Conservation (phyloP, 2,888 invertebrate genomes). For the Pristionchus fissidentatus region DNA sequence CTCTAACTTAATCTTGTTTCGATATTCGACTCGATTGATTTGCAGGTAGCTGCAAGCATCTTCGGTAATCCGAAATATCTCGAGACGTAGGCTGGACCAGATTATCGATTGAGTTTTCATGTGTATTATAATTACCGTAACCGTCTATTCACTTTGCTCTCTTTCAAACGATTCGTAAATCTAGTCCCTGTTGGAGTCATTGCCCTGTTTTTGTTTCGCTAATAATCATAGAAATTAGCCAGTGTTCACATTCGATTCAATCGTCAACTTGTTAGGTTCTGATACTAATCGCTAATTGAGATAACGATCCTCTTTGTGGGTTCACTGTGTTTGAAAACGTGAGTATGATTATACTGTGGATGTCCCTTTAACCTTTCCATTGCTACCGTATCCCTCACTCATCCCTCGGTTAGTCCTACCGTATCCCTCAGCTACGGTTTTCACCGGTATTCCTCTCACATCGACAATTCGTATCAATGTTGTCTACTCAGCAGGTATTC, state of each 20-base stretch:
- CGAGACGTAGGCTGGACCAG: conserved; percentile 16
- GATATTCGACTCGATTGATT: no score
- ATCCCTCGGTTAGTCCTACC: no score
- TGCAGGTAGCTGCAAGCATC: conserved; percentile 42
- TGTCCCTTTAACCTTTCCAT: no score
- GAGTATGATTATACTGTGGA: no score
- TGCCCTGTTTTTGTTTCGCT: not conserved
- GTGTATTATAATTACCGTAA: not conserved
- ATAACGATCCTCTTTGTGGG: no score
- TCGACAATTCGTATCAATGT: conserved; percentile 18
- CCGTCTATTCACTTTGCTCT: not conserved
- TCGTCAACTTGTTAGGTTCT: no score
- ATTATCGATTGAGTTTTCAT: not conserved
- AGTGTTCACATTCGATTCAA: conserved; percentile 7
- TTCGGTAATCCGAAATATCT: conserved; percentile 22
- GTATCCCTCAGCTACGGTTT: conserved; percentile 27
- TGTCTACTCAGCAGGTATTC: not conserved
- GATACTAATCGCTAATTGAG: no score
- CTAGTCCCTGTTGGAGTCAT: conserved; percentile 9
- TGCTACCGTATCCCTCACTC: no score
- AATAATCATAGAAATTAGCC: not conserved
- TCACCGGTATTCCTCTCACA: conserved; percentile 18
- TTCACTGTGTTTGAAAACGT: no score
- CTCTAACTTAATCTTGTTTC: not conserved
- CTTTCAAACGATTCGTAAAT: not conserved